phyloP scores from a whole-genome alignment of 2,113 vertebrate genomes.

The Orthochromis indermauri region DNA sequence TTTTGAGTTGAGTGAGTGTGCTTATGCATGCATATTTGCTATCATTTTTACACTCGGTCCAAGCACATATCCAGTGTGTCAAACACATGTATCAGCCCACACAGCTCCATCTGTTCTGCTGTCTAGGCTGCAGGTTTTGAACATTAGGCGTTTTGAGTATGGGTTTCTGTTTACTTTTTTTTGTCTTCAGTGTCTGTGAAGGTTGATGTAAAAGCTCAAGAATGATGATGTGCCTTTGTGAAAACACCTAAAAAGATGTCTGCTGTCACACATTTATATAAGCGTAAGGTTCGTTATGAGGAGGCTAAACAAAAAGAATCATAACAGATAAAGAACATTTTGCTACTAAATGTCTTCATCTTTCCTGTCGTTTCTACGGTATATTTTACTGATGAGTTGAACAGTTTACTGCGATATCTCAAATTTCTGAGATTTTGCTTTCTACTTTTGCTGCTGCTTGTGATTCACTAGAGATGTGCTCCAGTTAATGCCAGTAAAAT shows the following conservation, averaged over 20 bases:
- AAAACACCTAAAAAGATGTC: not conserved
- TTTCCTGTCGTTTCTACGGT: not conserved
- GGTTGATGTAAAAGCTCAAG: not conserved
- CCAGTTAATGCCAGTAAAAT: not conserved
- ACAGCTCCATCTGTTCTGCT: conserved; percentile 43
- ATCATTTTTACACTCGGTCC: not conserved
- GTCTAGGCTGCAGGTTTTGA: not conserved
- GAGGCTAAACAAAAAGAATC: not conserved
- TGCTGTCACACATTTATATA: not conserved
- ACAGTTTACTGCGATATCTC: not conserved
- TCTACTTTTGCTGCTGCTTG: not conserved
- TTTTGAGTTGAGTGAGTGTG: not conserved
- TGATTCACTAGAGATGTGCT: not conserved
- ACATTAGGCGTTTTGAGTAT: not conserved
- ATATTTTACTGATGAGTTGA: not conserved
- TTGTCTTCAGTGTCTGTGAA: not conserved
- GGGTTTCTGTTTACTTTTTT: not conserved
- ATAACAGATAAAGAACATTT: not conserved
- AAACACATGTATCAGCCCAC: conserved; percentile 17
- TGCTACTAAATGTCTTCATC: not conserved
- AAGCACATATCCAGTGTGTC: not conserved
- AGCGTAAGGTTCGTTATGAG: not conserved
- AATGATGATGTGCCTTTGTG: not conserved
- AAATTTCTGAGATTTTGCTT: not conserved
- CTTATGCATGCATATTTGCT: conserved; percentile 8